These are phyloP conservation scores for Takifugu bimaculatus DNA, from an alignment of 2,113 vertebrate species.

Conservation along the genomic window DNA sequence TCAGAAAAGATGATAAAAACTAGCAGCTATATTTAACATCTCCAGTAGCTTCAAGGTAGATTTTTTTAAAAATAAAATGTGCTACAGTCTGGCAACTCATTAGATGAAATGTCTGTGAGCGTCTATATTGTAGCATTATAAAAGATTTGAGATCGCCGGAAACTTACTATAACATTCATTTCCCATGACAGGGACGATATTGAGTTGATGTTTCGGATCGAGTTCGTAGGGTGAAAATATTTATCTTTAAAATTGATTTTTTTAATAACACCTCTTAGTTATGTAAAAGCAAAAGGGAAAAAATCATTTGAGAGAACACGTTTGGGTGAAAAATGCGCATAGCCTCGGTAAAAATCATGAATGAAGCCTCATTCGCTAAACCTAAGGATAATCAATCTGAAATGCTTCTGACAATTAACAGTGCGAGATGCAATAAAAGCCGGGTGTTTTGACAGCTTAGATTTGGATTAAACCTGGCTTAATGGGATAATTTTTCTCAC, in stretches of 20 bases:
- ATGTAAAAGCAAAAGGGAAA: slow-evolving; percentile 57
- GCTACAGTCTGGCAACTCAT: background rate
- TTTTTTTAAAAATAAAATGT: too few relatives aligned
- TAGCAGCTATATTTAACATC: too few relatives aligned
- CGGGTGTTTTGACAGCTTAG: slow-evolving; percentile 90
- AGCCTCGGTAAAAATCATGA: slow-evolving; percentile 82
- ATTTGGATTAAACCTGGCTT: slow-evolving; percentile 93
- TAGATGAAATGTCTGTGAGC: background rate
- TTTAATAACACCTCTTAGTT: slow-evolving; percentile 82
- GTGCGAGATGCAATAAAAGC: slow-evolving; percentile 81
- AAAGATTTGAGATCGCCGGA: slow-evolving; percentile 5
- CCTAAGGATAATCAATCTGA: slow-evolving; percentile 90
- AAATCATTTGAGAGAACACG: slow-evolving; percentile 76
- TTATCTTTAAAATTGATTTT: slow-evolving; percentile 71
- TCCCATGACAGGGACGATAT: slow-evolving; percentile 11
- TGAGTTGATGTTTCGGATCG: slow-evolving; percentile 46
- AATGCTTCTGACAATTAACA: slow-evolving; percentile 97
- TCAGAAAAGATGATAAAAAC: too few relatives aligned
- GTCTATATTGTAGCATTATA: background rate
- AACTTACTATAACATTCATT: background rate
- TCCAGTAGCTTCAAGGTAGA: too few relatives aligned
- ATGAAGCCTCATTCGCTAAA: slow-evolving; percentile 86
- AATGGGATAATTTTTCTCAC: slow-evolving; percentile 97
- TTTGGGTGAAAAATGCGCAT: slow-evolving; percentile 82
- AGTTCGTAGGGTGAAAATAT: slow-evolving; percentile 58